These are phyloP conservation scores for Pempheris klunzingeri DNA, from an alignment of 2,797 vertebrate genomes.

Conservation along the genomic window DNA sequence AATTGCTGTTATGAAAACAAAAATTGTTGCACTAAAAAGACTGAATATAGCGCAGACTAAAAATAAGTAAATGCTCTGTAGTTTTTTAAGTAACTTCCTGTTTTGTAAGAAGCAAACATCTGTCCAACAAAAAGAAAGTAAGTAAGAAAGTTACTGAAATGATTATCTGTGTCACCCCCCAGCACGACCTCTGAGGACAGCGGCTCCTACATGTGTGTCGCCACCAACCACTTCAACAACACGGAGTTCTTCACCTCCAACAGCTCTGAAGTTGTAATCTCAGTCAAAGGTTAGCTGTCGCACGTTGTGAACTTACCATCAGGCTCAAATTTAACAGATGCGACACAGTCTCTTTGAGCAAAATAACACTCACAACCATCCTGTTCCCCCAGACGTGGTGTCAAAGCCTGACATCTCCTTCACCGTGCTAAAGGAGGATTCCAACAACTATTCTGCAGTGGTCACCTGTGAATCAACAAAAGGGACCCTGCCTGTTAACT, in stretches of 20 bases:
- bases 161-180: slow-evolving; percentile 17
- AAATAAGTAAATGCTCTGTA: background rate
- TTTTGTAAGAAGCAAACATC: background rate
- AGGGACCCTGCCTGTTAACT: slow-evolving; percentile 71
- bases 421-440: slow-evolving; percentile 56
- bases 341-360: background rate
- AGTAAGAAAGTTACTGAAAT: background rate
- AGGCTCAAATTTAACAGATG: background rate
- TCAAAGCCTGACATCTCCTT: slow-evolving; percentile 72
- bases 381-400: slow-evolving; percentile 65
- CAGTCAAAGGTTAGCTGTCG: slow-evolving; percentile 73
- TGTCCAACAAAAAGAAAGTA: no score
- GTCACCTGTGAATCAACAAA: slow-evolving; percentile 71
- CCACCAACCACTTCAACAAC: slow-evolving; percentile 67
- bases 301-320: background rate
- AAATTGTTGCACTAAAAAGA: background rate
- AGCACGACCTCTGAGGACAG: slow-evolving; percentile 63
- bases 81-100: background rate
- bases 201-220: slow-evolving; percentile 75
- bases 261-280: slow-evolving; percentile 50
- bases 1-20: background rate
- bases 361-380: background rate
- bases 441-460: slow-evolving; percentile 37
- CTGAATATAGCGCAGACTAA: background rate
- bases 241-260: slow-evolving; percentile 33